A percentile compares a stretch with the other conserved stretches of the same genome.
Conservation (phyloP, 2,888 invertebrate species). For the Aphidius colemani region DNA sequence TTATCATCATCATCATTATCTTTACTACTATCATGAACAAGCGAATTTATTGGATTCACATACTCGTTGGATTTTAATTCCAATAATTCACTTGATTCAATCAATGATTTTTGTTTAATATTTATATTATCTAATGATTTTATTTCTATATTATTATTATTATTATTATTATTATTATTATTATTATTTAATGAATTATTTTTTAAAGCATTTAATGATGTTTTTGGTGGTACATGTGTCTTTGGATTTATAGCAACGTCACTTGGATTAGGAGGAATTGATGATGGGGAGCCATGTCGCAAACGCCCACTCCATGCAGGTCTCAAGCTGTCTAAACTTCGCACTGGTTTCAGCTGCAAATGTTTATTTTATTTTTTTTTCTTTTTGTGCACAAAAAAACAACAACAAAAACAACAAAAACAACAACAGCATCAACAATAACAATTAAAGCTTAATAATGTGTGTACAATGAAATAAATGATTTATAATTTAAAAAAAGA, state of each 20-base stretch:
- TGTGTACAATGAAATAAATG: slow-evolving; percentile 12
- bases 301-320: slow-evolving; percentile 57
- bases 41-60: slow-evolving; percentile 34
- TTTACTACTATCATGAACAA: slow-evolving; percentile 34
- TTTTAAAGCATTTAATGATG: slow-evolving; percentile 7
- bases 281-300: slow-evolving; percentile 54
- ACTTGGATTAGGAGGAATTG: slow-evolving; percentile 42
- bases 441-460: not conserved
- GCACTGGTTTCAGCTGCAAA: slow-evolving; percentile 67
- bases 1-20: slow-evolving; percentile 29
- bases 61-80: slow-evolving; percentile 3
- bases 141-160: not conserved
- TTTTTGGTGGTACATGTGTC: slow-evolving; percentile 11
- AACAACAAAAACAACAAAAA: slow-evolving; percentile 30
- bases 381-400: slow-evolving; percentile 40
- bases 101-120: slow-evolving; percentile 20
- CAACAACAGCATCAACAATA: slow-evolving; percentile 10
- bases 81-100: slow-evolving; percentile 6
- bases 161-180: not conserved
- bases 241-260: slow-evolving; percentile 36
- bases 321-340: slow-evolving; percentile 66
- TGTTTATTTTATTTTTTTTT: slow-evolving; percentile 28
- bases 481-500: too few species aligned
- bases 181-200: slow-evolving; percentile 1
- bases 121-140: slow-evolving; percentile 7